Evolutionary conservation across 2,888 invertebrate genomes (phyloP), one percentile per base, ranked within the genome.

Genomic region (Fragum sueziense): DNA sequence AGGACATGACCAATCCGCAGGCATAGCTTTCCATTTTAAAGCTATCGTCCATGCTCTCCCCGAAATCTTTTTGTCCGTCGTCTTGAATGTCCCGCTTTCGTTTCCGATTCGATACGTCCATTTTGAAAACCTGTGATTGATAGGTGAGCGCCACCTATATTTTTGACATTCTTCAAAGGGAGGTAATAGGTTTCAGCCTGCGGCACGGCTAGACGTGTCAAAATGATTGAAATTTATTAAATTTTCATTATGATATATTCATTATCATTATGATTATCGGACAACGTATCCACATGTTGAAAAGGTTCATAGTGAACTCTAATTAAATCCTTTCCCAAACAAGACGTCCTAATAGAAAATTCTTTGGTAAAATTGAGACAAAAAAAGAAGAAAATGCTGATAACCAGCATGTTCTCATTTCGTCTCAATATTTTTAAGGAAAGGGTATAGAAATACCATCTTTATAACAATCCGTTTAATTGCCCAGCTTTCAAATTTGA

Each of bases 71-170:
- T 2, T 76, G 69, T 29, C 68, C 70, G 47, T 70, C 61, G 47
- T 84, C 85, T 87, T 87, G 87, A 88, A 88, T 78, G 74, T 87
- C 87, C 77, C 88, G 87, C 88, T 88, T 88, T 70, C 88, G 79
- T 75, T 88, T 88, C 52, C 86, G 81, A 79, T 80, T 84, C 61
- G 85, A 72, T 47, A 20, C 84, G 70, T 86, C 80, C 82, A 83
- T 85, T 80, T 86, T 85, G 74, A 76, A 79, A 76, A 67, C 52
- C 37, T 31, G 34, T 29, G 65, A 54, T 41, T 22, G 9, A 9
- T 47, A 2, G 11, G 20, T 17, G 33, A 33, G 33, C 61, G 61
- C 61, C 61, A 17, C 61, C 61, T 61, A 29, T 61, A n/a, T n/a
- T n/a, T n/a, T n/a, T n/a, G n/a, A n/a, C n/a, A n/a, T 20, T 33